Base-by-base conservation (phyloP, 2,797 vertebrate genomes). In the Tinamus major region DNA sequence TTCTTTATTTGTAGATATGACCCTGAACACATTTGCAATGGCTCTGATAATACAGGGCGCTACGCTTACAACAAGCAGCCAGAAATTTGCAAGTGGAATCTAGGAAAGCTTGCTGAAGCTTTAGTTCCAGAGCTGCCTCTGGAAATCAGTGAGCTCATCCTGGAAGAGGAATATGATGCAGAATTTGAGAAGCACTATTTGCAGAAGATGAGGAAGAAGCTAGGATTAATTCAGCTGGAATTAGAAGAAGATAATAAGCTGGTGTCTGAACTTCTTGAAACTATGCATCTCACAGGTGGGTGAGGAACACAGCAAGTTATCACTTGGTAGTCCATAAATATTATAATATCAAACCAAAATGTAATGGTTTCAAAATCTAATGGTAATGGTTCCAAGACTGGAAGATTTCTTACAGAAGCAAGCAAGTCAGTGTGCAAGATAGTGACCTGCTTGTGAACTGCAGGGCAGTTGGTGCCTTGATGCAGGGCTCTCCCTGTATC, bases 51-150 rank as follows among this genome's bases (percentile, higher is more conserved):
- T 29, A 97, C 98, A 0, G 98, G 99, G 6, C 99, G 99, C 55
- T 99, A 99, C 56, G 97, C 99, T 2, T 99, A 99, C 96, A 97
- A 98, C 97, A 98, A 98, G 69, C 99, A 99, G 97, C 99, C 99
- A 0, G 98, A 98, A 13, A 97, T 99, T 64, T 99, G 99, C 97
- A 98, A 97, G 86, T 99, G 99, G 99, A 99, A 99, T 97, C 98
- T 99, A 96, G 97, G 97, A 89, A 99, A 99, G 64, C 97, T 99
- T 19, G 99, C 98, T 0, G 99, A 99, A 97, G 99, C 98, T 24
- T 97, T 99, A 10, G 98, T 96, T 82, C 99, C 99, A 3, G 99
- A 99, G 86, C 97, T 99, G 91, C 98, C 99, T 17, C 94, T 97
- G 0, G 97, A 98, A 68, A 96, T 97, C 63, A 98, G 98, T 0